phyloP scores from a whole-genome alignment of 2,888 invertebrate genomes.

The Oxyteleia sp. region DNA sequence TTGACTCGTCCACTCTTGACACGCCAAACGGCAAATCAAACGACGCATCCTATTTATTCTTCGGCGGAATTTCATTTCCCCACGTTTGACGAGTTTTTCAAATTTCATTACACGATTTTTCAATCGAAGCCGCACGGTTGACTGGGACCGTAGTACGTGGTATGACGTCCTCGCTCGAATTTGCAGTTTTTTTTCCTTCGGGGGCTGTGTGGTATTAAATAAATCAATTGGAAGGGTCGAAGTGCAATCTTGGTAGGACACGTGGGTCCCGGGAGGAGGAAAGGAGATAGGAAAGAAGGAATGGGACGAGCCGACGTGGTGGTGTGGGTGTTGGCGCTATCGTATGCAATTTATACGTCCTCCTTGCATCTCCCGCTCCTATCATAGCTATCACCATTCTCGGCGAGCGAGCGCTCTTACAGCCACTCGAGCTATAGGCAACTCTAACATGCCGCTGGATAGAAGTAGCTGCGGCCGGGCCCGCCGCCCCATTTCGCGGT shows the following conservation, averaged over 20 bases:
- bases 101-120: slow-evolving; percentile 49
- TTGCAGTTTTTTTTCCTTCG: slow-evolving; percentile 52
- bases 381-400: slow-evolving; percentile 77
- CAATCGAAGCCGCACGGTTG: slow-evolving; percentile 16
- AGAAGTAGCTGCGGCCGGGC: slow-evolving; percentile 83
- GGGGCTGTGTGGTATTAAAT: slow-evolving; percentile 76
- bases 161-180: slow-evolving; percentile 36
- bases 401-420: slow-evolving; percentile 76
- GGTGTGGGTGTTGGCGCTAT: slow-evolving; percentile 78
- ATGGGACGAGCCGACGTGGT: slow-evolving; percentile 58
- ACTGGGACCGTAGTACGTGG: neutral
- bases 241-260: slow-evolving; percentile 81
- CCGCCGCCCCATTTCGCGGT: slow-evolving; percentile 86
- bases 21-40: neutral
- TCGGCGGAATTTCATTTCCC: slow-evolving; percentile 1
- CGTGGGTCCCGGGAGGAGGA: slow-evolving; percentile 73
- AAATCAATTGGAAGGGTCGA: slow-evolving; percentile 82
- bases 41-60: neutral
- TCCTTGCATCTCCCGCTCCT: slow-evolving; percentile 80
- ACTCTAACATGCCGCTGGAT: slow-evolving; percentile 71
- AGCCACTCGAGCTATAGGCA: slow-evolving; percentile 50
- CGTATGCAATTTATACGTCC: slow-evolving; percentile 86
- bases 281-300: slow-evolving; percentile 35
- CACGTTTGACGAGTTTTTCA: neutral
- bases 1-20: neutral